Percentiles rank a stretch among this genome's conserved stretches.
Conservation (phyloP, 2,888 invertebrate genomes). For the Cataglyphis livida region DNA sequence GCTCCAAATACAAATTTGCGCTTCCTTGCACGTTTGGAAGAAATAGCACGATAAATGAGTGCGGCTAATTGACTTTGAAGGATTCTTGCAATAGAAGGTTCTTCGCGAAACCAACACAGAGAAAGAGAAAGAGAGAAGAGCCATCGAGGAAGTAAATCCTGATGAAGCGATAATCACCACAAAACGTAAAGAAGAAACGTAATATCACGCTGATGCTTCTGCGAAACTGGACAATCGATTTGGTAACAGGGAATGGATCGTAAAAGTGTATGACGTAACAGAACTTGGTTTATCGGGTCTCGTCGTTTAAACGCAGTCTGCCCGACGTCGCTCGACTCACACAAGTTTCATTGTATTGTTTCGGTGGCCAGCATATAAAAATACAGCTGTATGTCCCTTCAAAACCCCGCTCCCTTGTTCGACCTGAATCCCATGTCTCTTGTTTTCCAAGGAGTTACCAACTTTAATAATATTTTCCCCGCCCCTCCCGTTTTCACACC, state of each 20-base stretch:
- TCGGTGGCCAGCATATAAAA: conserved; percentile 71
- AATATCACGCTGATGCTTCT: conserved; percentile 14
- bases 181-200: conserved; percentile 7
- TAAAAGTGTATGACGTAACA: conserved; percentile 17
- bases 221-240: conserved; percentile 30
- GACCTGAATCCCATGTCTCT: background rate
- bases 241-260: background rate
- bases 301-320: conserved; percentile 77
- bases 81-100: conserved; percentile 9
- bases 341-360: conserved; percentile 65
- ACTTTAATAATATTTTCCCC: background rate
- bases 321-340: conserved; percentile 77
- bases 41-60: conserved; percentile 6
- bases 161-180: conserved; percentile 16
- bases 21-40: background rate
- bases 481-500: background rate
- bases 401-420: conserved; percentile 77
- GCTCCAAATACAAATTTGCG: background rate
- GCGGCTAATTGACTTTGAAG: conserved; percentile 10
- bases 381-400: conserved; percentile 67
- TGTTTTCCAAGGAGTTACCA: background rate
- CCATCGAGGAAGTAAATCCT: conserved; percentile 20
- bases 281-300: conserved; percentile 51
- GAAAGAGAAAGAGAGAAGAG: conserved; percentile 3
- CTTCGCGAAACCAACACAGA: background rate